Base-by-base conservation (phyloP, 2,797 vertebrate species). In the Coracias cyanogaster region DNA sequence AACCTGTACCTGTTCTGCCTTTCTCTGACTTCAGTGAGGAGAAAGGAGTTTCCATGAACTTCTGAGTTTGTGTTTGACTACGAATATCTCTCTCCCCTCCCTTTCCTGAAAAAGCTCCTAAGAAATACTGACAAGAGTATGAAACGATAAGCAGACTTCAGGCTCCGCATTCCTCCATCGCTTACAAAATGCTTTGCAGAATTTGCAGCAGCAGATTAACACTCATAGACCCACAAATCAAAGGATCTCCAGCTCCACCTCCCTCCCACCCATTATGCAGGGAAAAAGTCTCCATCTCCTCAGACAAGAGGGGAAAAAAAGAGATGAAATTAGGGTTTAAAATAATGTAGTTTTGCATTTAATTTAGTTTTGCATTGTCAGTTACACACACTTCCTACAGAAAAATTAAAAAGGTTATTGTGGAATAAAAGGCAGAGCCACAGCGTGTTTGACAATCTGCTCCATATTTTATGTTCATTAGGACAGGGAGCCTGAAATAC, bases 381-480 rank as follows among this genome's bases (percentile, higher is more conserved):
- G 58, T 69, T 66, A 83, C 58, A 37, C 54, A 28, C 66, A 2
- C n/a, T 18, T 28, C 91, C 93, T 79, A 7, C 37, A 76, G 87
- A 54, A 82, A 81, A 87, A 79, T 86, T 60, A 83, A 69, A 65
- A 55, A 65, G 84, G 39, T 58, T 35, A 35, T 43, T 66, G 49
- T 67, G 31, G 87, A 81, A 41, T 81, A 13, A 89, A 83, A 95
- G 82, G 91, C 89, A 88, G 82, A 94, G 79, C 76, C 81, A 33
- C 35, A 21, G 85, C 5, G 1, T 69, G 58, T 76, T 66, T 88
- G 94, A 76, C 87, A 91, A 76, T 76, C 19, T 3, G 58, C 58
- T 93, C 67, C 5, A 9, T 93, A 69, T 81, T 94, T 91, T 88
- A 88, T 86, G 93, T 93, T 94, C 93, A 88, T 96, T 83, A 94